A percentile compares a stretch with the other conserved stretches of the same genome.
These are phyloP conservation scores for Drosophila planitibia DNA, from an alignment of 2,888 invertebrate species.

Conservation along the genomic window DNA sequence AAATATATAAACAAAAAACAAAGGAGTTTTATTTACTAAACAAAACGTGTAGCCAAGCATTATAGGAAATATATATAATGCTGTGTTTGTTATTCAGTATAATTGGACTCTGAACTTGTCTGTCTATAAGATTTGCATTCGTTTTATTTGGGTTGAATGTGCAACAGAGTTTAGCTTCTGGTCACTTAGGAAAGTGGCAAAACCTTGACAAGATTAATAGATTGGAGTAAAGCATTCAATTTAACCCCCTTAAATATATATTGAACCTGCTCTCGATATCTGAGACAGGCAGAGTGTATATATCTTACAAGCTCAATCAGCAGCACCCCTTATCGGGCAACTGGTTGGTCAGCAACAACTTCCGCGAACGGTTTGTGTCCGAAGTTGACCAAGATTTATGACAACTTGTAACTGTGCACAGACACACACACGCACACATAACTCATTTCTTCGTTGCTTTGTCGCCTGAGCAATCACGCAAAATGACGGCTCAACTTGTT, in stretches of 20 bases:
- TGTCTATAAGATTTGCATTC: neutral
- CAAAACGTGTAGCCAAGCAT: conserved; percentile 14
- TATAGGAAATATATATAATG: neutral
- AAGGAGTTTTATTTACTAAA: neutral
- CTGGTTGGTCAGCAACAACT: conserved; percentile 43
- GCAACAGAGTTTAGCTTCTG: neutral
- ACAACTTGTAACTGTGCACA: conserved; percentile 21
- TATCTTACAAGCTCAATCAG: conserved; percentile 20
- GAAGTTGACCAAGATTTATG: conserved; percentile 47
- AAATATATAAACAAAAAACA: conserved; percentile 13
- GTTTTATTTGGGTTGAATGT: neutral
- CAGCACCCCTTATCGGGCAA: conserved; percentile 48
- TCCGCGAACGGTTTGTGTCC: conserved; percentile 30
- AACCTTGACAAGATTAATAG: neutral
- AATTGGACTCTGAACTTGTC: neutral
- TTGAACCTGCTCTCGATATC: conserved; percentile 4
- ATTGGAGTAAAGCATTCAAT: neutral
- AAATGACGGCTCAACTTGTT: conserved; percentile 61
- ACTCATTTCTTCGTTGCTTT: conserved; percentile 57
- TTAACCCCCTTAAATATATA: neutral
- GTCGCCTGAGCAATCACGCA: conserved; percentile 51
- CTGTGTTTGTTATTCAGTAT: neutral
- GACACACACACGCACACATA: conserved; percentile 8
- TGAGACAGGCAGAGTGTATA: neutral
- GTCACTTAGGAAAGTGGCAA: neutral